A percentile compares a stretch with the other conserved stretches of the same genome.
phyloP scores from a whole-genome alignment of 2,113 vertebrate species.

The Anas platyrhynchos region DNA sequence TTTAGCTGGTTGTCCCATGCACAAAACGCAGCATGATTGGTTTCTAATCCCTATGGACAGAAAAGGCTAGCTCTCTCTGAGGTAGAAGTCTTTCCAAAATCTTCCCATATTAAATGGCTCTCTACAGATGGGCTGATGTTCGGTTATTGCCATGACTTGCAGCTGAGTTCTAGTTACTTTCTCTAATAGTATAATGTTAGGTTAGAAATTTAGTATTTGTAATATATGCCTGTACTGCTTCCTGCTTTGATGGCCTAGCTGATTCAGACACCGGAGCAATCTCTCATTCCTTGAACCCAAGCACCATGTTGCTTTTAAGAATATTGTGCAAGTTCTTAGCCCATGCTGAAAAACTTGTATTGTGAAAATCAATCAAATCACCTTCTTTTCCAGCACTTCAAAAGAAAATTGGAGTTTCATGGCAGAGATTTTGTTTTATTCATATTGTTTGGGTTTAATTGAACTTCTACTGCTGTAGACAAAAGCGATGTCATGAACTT shows the following conservation, averaged over 20 bases:
- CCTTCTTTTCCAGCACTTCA: background rate
- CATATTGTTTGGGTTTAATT: background rate
- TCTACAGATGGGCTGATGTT: background rate
- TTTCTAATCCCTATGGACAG: background rate
- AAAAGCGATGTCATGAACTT: background rate
- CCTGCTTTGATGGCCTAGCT: background rate
- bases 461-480: background rate
- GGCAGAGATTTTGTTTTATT: background rate
- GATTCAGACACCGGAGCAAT: background rate
- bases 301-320: background rate
- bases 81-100: background rate
- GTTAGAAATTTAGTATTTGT: background rate
- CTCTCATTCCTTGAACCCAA: background rate
- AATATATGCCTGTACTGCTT: background rate
- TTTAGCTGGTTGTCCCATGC: background rate
- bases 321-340: background rate
- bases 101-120: background rate
- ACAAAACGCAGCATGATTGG: background rate
- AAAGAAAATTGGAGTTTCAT: background rate
- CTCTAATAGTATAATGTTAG: background rate
- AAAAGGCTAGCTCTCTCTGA: background rate
- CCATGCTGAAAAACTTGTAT: background rate
- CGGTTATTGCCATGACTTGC: background rate
- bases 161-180: background rate
- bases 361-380: background rate